phyloP scores from a whole-genome alignment of 2,113 vertebrate genomes.

The Callaeas wilsoni region DNA sequence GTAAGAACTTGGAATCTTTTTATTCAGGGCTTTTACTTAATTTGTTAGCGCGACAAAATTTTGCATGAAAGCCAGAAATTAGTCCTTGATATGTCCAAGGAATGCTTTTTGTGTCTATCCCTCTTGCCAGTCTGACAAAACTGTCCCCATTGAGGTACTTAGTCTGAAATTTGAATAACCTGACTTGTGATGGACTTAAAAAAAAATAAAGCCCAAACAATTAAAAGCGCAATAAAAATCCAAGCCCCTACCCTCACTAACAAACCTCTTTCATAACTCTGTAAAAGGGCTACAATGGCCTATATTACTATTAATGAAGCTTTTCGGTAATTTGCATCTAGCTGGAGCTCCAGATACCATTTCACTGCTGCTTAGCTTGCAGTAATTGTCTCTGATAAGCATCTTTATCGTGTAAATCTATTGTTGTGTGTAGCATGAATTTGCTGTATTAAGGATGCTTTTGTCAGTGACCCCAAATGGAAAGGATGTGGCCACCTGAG shows the following conservation, averaged over 20 bases:
- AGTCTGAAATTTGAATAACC: not conserved
- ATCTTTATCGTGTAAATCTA: conserved; percentile 1
- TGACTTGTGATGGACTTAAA: not conserved
- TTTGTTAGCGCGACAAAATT: not conserved
- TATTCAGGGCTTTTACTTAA: conserved; percentile 12
- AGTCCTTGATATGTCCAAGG: not conserved
- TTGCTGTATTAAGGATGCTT: conserved; percentile 4
- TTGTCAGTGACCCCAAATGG: not conserved
- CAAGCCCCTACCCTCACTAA: not conserved
- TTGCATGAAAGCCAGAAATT: not conserved
- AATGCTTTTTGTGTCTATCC: not conserved
- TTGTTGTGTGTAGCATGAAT: not conserved
- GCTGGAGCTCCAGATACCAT: not conserved
- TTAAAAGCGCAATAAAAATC: not conserved
- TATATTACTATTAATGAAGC: not conserved
- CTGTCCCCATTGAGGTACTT: not conserved
- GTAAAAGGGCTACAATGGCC: not conserved
- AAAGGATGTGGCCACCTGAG: conserved; percentile 22
- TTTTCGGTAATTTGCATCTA: not conserved
- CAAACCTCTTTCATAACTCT: not conserved
- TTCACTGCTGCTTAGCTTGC: conserved; percentile 24
- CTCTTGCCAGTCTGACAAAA: not conserved
- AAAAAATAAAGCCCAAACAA: not conserved
- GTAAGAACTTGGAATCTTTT: not conserved
- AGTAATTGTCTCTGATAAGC: not conserved